phyloP scores from a whole-genome alignment of 2,113 vertebrate genomes.

The Ahaetulla prasina region DNA sequence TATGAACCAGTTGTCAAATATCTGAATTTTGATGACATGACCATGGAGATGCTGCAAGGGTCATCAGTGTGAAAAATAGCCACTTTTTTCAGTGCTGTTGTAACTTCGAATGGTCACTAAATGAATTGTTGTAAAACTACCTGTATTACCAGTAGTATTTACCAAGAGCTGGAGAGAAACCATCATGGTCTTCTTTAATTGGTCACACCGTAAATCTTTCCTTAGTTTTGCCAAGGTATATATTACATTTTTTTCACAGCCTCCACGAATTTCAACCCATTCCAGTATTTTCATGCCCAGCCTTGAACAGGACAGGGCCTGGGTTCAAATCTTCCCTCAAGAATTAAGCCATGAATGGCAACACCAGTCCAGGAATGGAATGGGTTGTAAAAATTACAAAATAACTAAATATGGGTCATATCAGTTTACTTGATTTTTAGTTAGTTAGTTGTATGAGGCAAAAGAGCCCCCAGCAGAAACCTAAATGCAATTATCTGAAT shows the following conservation, averaged over 20 bases:
- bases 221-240: too few species aligned
- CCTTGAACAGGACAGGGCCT: neutral
- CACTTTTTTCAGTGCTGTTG: too few species aligned
- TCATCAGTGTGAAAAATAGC: too few species aligned
- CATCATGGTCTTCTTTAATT: neutral
- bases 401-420: neutral
- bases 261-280: neutral
- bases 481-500: neutral
- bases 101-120: too few species aligned
- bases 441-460: neutral
- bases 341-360: neutral
- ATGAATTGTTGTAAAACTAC: too few species aligned
- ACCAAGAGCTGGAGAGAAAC: neutral
- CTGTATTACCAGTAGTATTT: neutral
- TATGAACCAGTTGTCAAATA: too few species aligned
- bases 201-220: accelerated
- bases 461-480: neutral
- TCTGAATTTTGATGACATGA: too few species aligned
- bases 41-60: too few species aligned
- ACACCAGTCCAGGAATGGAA: neutral
- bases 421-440: neutral
- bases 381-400: neutral
- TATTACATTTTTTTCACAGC: too few species aligned
- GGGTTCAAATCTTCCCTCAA: neutral
- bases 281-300: neutral